Evolutionary conservation across 1,140 invertebrate genomes (phyloP), one percentile per base, ranked within the genome.

Genomic region (Sinonovacula constricta): DNA sequence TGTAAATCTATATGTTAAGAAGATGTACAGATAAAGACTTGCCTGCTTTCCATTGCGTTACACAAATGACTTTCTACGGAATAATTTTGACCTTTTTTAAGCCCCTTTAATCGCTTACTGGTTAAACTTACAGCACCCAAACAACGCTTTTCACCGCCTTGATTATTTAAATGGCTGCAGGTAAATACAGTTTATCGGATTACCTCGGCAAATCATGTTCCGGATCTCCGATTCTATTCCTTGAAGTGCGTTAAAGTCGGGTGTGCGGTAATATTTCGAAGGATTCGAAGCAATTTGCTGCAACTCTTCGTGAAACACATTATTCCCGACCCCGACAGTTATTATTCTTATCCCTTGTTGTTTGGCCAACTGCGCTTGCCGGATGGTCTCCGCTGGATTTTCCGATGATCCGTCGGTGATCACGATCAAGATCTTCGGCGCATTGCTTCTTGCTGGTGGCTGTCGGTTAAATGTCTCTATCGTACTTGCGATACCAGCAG

Each of bases 391-490:
- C 39, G 80, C 65, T 4, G 84, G 83, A 63, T 81, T 81, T 51
- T 80, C 81, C 0, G 86, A 87, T 70, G 81, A 78, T 31, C 88
- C 86, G 74, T 89, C 87, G 1, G 88, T 89, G 60, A 88, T 87
- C 22, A 89, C 86, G 15, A 89, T 88, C 15, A 79, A 76, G 53
- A 85, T 84, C 56, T 83, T 84, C 24, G 79, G 85, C 26, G 79
- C 81, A 26, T 65, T 67, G n/a, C 56, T 69, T 18, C 68, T 24
- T 22, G 60, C 30, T 68, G 56, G 63, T 45, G 57, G 78, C 79
- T 31, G 71, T 18, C 59, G 81, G 45, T 24, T 60, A 57, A 86
- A 84, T 67, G 85, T 83, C 49, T 83, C 56, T 12, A 81, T 56
- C 24, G 84, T 77, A 18, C 79, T 70, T 22, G 54, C 68, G 15